These are phyloP conservation scores for Leguminivora glycinivorella DNA, from an alignment of 1,140 invertebrate genomes.

Conservation along the genomic window DNA sequence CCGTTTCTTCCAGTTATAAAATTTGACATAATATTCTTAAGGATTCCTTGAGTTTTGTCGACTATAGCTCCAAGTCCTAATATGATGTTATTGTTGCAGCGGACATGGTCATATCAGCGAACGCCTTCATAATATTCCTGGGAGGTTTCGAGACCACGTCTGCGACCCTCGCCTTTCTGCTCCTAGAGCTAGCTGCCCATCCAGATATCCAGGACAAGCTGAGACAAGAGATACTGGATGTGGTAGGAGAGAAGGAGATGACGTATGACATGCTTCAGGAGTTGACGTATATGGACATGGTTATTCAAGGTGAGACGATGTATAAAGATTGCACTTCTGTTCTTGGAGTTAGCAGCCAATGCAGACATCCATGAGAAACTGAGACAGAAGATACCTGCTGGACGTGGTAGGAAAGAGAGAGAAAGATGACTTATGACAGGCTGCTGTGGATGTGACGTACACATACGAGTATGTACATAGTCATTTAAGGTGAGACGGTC, in stretches of 20 bases:
- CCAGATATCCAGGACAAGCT: conserved; percentile 81
- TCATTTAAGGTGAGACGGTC: conserved; percentile 74
- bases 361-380: conserved; percentile 81
- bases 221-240: conserved; percentile 78
- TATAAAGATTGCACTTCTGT: conserved; percentile 50
- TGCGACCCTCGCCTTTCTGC: conserved; percentile 78
- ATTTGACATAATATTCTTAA: too few relatives aligned
- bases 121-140: conserved; percentile 74
- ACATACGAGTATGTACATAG: conserved; percentile 80
- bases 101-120: conserved; percentile 71
- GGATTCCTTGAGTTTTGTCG: too few relatives aligned
- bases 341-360: conserved; percentile 81
- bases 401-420: conserved; percentile 58
- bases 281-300: conserved; percentile 79
- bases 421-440: conserved; percentile 65
- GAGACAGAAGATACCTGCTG: conserved; percentile 79
- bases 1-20: too few relatives aligned
- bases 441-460: conserved; percentile 76
- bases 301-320: conserved; percentile 75
- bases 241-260: conserved; percentile 58
- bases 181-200: conserved; percentile 81
- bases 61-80: too few relatives aligned
- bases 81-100: conserved; percentile 42
- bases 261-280: conserved; percentile 73
- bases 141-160: conserved; percentile 78